A percentile compares a stretch with the other conserved stretches of the same genome.
phyloP scores from a whole-genome alignment of 2,888 invertebrate species.

The Epicampocera succincta region DNA sequence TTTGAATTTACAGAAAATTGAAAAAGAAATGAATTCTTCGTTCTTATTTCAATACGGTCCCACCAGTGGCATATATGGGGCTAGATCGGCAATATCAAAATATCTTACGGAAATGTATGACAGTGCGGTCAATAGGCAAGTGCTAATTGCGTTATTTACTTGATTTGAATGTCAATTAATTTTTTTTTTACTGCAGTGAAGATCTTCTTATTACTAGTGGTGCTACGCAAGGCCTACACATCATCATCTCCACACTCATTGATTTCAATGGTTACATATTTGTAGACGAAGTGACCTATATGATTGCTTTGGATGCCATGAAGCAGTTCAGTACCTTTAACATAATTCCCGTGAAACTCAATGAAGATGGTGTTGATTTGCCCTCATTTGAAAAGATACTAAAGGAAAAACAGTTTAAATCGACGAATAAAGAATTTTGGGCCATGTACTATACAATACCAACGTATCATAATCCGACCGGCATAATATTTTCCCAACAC shows the following conservation, averaged over 20 bases:
- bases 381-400: constrained; percentile 82
- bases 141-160: neutral
- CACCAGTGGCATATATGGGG: constrained; percentile 82
- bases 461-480: constrained; percentile 85
- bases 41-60: constrained; percentile 83
- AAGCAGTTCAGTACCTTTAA: constrained; percentile 83
- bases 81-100: constrained; percentile 82
- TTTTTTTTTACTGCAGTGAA: constrained; percentile 78
- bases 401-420: constrained; percentile 76
- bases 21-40: constrained; percentile 74
- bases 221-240: constrained; percentile 84
- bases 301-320: constrained; percentile 84
- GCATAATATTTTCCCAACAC: constrained; percentile 82
- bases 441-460: constrained; percentile 84
- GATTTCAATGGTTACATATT: constrained; percentile 83
- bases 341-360: constrained; percentile 83
- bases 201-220: constrained; percentile 84
- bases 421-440: constrained; percentile 82
- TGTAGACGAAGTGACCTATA: constrained; percentile 86
- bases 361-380: constrained; percentile 83
- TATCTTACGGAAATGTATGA: constrained; percentile 82
- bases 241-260: constrained; percentile 83
- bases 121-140: constrained; percentile 81
- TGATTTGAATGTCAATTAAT: neutral
- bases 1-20: constrained; percentile 72